Base-by-base conservation (phyloP, 1,140 invertebrate genomes). In the Ceratina japonica region DNA sequence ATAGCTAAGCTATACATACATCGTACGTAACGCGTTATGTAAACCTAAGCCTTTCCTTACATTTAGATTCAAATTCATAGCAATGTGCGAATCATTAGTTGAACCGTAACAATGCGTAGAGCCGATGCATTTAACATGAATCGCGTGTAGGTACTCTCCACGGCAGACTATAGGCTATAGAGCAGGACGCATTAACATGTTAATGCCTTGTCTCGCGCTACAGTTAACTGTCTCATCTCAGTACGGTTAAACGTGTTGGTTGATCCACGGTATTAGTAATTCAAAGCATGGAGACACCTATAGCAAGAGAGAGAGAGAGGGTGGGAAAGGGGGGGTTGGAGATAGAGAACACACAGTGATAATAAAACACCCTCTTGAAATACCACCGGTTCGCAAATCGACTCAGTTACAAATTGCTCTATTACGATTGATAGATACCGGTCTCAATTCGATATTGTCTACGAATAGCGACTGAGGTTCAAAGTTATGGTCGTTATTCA, bases 41-140 rank as follows among this genome's bases (percentile, higher is more conserved):
- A 52, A 20, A n/a, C 61, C 49, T 49, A 76, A 66, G 37, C 44
- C 75, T 77, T 62, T 71, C 59, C 68, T 63, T 44, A 31, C 58
- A 72, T 78, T 78, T 64, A 44, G 18, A 78, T 78, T 78, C 75
- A 71, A 78, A 71, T 72, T 78, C 68, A 16, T 10, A 24, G 49
- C 49, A 27, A 72, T 54, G 16, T 22, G 54, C n/a, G 75, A 72
- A 27, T 72, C 68, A 72, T 78, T 64, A 72, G 69, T 49, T 24
- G 75, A 64, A 56, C 31, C 69, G 75, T 56, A 49, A 78, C 75
- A 78, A 63, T 78, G 69, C 75, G 75, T 72, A 54, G n/a, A 54
- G 58, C 18, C 69, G 51, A 72, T 78, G 75, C 75, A 78, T 78
- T 78, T 78, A 78, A 78, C 75, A 78, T 72, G 75, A 78, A 78